Evolutionary conservation across 2,113 vertebrate species (phyloP), one percentile per base, ranked within the genome.

Genomic region (Hystrix cristata): DNA sequence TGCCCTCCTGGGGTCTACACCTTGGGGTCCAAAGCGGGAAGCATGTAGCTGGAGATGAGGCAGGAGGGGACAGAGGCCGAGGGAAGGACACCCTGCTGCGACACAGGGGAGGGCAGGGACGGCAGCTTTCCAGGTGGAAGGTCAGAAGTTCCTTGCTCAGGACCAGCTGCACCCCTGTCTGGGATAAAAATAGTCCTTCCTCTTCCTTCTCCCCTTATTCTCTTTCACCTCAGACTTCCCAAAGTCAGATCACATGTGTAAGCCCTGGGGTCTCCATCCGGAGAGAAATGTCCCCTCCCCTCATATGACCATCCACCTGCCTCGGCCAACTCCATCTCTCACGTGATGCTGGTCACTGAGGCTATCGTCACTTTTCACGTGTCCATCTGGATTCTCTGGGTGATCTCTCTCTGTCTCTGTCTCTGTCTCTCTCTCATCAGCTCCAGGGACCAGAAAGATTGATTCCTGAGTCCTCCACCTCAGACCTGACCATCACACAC

Each of bases 181-280:
- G 0, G 71, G 21, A 82, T 97, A 90, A 97, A 97, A 98, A 97
- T 95, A 98, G 65, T 67, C 57, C 71, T 93, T 97, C 96, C 94
- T 91, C 53, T 93, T 85, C 31, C 51, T 64, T 92, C 53, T 72
- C 76, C 55, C 72, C 43, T 59, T 88, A 31, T 71, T 48, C 72
- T 64, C 10, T 65, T 34, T 78, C 16, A 7, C 60, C 13, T 55
- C 46, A 23, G 65, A 83, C 90, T 92, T 84, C 71, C 90, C 46
- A 82, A 64, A 13, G 4, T 67, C 71, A 3, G 78, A 64, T 46
- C 51, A 94, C 76, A 82, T 13, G 34, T 55, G 79, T 91, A 60
- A 34, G 1, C 67, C 53, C 76, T 21, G 84, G 38, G 74, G 59
- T 62, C n/a, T 59, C 80, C 53, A 64, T 43, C 60, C 46, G 71